phyloP scores from a whole-genome alignment of 2,888 invertebrate genomes.

The Suillia variegata region DNA sequence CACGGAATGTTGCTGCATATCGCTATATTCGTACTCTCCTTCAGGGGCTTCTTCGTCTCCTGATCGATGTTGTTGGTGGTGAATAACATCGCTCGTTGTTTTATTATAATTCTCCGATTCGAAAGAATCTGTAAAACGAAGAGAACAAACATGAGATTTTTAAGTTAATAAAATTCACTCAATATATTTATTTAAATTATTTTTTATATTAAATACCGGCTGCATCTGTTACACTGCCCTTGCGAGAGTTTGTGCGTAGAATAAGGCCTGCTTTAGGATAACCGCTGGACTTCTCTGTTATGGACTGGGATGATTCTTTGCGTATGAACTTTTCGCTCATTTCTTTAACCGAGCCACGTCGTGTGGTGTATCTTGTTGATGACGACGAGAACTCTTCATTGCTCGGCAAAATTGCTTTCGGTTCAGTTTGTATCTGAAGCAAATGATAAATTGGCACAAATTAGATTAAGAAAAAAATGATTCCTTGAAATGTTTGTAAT shows the following conservation, averaged over 20 bases:
- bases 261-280: conserved; percentile 79
- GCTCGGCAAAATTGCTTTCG: conserved; percentile 14
- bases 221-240: conserved; percentile 38
- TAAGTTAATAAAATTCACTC: too few relatives aligned
- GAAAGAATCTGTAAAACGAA: conserved; percentile 26
- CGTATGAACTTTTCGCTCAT: conserved; percentile 81
- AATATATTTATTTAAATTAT: too few relatives aligned
- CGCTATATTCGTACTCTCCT: conserved; percentile 45
- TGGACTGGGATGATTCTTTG: conserved; percentile 61
- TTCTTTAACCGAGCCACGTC: conserved; percentile 78
- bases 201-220: conserved; percentile 38
- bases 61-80: conserved; percentile 1
- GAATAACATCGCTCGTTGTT: not conserved
- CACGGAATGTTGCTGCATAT: conserved; percentile 46
- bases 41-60: conserved; percentile 40
- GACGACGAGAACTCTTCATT: conserved; percentile 26
- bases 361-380: conserved; percentile 55
- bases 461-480: too few relatives aligned
- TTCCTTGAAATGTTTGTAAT: not conserved
- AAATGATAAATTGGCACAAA: too few relatives aligned
- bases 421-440: conserved; percentile 13
- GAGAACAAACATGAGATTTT: too few relatives aligned
- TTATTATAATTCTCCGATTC: conserved; percentile 21
- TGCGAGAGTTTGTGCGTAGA: conserved; percentile 66
- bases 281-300: conserved; percentile 42